These are phyloP conservation scores for Brachyopa scutellaris DNA, from an alignment of 2,888 invertebrate species.

Conservation along the genomic window DNA sequence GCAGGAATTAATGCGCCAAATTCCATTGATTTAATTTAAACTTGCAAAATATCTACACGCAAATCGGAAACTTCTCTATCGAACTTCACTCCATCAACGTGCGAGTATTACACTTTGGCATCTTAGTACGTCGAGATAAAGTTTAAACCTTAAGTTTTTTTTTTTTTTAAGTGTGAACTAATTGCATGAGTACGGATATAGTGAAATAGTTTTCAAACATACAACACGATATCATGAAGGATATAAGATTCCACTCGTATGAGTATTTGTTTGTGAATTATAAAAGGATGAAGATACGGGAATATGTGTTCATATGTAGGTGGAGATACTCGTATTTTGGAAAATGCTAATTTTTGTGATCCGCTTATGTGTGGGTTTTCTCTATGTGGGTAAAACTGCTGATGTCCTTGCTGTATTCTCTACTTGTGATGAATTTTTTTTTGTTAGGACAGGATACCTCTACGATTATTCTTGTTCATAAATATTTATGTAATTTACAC, in stretches of 20 bases:
- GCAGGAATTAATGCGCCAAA: conserved; percentile 38
- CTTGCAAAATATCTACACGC: conserved; percentile 57
- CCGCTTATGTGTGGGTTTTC: not conserved
- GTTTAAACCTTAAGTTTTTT: no score
- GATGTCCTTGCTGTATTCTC: conserved; percentile 19
- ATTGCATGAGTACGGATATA: conserved; percentile 20
- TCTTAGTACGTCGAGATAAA: conserved; percentile 12
- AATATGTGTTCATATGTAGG: no score
- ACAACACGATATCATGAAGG: not conserved
- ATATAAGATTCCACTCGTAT: no score
- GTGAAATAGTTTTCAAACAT: conserved; percentile 3
- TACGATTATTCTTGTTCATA: conserved; percentile 32
- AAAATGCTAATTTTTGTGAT: conserved; percentile 37
- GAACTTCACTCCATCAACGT: no score
- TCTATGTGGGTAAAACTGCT: not conserved
- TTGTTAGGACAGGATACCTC: conserved; percentile 19
- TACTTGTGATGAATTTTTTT: not conserved
- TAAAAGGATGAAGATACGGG: no score
- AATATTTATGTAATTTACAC: conserved; percentile 54
- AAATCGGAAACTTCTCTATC: conserved; percentile 43
- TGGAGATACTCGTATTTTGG: no score
- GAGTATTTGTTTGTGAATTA: no score
- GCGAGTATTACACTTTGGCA: not conserved
- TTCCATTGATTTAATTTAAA: conserved; percentile 68
- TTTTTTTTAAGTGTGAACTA: conserved; percentile 54